A percentile compares a stretch with the other conserved stretches of the same genome.
phyloP scores from a whole-genome alignment of 2,888 invertebrate genomes.

The Lampropteryx suffumata region DNA sequence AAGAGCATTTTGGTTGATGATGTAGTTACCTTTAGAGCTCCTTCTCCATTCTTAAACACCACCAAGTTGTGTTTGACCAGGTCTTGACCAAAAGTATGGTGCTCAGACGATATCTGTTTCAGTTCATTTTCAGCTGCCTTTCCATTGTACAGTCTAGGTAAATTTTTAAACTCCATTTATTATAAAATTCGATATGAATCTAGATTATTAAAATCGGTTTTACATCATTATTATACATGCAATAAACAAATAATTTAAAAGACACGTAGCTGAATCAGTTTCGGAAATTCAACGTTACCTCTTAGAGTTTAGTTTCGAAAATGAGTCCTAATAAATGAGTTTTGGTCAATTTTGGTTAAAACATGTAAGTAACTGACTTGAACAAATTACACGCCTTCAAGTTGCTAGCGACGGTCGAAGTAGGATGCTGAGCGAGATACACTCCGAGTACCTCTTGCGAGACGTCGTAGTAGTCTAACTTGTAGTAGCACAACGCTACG shows the following conservation, averaged over 20 bases:
- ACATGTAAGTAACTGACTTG: slow-evolving; percentile 59
- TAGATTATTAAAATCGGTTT: no score
- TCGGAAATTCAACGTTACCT: no score
- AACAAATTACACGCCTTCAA: slow-evolving; percentile 90
- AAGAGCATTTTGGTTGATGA: neutral
- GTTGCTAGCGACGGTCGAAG: slow-evolving; percentile 97
- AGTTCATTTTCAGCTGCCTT: slow-evolving; percentile 97
- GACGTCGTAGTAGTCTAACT: slow-evolving; percentile 98
- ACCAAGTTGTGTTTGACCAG: slow-evolving; percentile 97
- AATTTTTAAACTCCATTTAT: no score
- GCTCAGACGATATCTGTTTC: slow-evolving; percentile 90
- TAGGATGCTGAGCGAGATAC: slow-evolving; percentile 94
- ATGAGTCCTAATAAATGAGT: no score
- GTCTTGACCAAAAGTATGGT: slow-evolving; percentile 92
- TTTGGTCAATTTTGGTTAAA: no score
- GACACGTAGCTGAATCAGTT: no score
- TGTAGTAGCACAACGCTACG: slow-evolving; percentile 98
- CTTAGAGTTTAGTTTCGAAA: no score
- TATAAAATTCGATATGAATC: no score
- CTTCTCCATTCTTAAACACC: slow-evolving; percentile 96
- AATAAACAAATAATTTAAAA: no score
- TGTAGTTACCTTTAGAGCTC: slow-evolving; percentile 90
- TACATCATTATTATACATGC: no score
- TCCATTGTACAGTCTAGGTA: slow-evolving; percentile 91
- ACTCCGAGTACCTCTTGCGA: slow-evolving; percentile 98